phyloP scores from a whole-genome alignment of 2,797 vertebrate genomes.

The Antennarius maculatus region DNA sequence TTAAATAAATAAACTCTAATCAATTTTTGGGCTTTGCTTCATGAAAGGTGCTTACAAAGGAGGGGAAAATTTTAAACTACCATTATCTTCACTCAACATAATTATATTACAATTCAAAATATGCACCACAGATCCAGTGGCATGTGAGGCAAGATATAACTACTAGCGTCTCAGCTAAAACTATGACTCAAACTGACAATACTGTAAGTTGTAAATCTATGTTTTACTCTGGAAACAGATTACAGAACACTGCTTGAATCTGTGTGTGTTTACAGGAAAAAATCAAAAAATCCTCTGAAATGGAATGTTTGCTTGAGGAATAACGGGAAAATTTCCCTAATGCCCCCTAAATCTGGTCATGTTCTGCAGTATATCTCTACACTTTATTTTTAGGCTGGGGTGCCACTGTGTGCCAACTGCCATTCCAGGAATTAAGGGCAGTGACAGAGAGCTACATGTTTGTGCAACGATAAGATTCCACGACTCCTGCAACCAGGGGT shows the following conservation, averaged over 20 bases:
- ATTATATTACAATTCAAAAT: no score
- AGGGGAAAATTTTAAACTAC: neutral
- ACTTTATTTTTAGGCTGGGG: constrained; percentile 66
- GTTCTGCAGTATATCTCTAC: constrained; percentile 58
- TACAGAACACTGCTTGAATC: no score
- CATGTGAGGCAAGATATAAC: neutral
- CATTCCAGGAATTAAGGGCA: constrained; percentile 73
- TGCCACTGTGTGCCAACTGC: constrained; percentile 75
- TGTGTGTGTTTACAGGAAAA: neutral
- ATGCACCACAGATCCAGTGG: neutral
- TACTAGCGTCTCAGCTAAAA: neutral
- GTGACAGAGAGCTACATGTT: constrained; percentile 67
- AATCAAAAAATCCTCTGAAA: constrained; percentile 2
- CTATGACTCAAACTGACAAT: neutral
- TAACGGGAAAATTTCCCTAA: constrained; percentile 33
- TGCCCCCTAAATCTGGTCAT: constrained; percentile 32
- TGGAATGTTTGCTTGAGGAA: constrained; percentile 29
- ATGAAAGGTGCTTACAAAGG: neutral
- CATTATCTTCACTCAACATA: no score
- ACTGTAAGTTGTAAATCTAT: neutral
- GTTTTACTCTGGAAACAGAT: no score
- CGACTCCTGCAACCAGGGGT: constrained; percentile 63
- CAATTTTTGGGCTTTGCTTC: neutral
- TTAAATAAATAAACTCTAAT: neutral
- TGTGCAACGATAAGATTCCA: constrained; percentile 78